Evolutionary conservation across 1,140 invertebrate genomes (phyloP).

Genomic region (Musca domestica): DNA sequence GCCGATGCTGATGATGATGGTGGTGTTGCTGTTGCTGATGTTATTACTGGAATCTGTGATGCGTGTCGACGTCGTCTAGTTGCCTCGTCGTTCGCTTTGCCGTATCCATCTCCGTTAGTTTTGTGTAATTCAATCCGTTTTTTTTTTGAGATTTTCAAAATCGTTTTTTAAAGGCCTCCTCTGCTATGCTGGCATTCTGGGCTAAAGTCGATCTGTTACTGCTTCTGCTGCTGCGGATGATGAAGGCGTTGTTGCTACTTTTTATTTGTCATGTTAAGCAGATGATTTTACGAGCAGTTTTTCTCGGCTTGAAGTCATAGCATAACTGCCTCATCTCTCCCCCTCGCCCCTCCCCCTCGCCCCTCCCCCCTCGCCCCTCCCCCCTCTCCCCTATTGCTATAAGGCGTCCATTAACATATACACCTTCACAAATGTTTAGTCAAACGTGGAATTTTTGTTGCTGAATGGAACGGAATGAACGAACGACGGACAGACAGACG

Average conservation of each 20-base stretch:
- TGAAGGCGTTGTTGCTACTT: neutral
- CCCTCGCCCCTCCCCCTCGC: no score
- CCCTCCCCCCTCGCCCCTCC: no score
- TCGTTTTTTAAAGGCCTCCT: neutral
- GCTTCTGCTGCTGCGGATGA: neutral
- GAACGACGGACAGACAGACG: no score
- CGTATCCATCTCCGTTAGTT: constrained; percentile 2
- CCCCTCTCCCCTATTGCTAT: no score
- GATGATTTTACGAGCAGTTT: neutral
- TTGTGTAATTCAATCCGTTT: constrained; percentile 13
- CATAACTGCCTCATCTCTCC: no score
- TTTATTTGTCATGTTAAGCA: neutral
- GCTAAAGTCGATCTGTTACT: neutral
- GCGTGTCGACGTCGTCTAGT: no score
- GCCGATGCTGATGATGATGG: no score
- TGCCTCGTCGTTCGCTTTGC: no score
- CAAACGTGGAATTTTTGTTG: neutral
- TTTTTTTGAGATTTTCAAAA: neutral
- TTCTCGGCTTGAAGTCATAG: neutral
- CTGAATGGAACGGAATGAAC: no score
- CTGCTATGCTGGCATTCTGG: neutral
- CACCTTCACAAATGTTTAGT: neutral
- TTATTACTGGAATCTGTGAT: no score
- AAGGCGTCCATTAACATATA: no score
- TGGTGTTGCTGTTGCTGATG: no score